Percentiles rank a stretch among this genome's conserved stretches.
phyloP scores from a whole-genome alignment of 2,113 vertebrate species.

The Hemichromis elongatus region DNA sequence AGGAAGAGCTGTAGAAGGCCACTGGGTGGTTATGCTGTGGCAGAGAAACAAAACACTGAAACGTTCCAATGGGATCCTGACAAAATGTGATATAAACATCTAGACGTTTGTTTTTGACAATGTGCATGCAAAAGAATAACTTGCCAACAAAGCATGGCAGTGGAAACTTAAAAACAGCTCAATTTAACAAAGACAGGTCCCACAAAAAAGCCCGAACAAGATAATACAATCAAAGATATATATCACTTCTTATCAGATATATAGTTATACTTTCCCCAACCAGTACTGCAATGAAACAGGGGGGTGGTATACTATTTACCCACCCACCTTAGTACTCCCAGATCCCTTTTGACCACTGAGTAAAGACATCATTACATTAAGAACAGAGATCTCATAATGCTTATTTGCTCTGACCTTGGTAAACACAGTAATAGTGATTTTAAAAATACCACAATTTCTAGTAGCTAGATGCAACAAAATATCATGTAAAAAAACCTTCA shows the following conservation, averaged over 20 bases:
- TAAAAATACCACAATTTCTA: neutral
- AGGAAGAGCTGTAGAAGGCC: neutral
- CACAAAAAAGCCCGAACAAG: neutral
- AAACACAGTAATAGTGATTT: neutral
- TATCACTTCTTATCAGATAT: neutral
- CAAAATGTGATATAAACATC: conserved; percentile 2
- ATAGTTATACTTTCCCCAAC: neutral
- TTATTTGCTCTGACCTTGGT: neutral
- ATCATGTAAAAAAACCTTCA: neutral
- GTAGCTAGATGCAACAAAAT: neutral
- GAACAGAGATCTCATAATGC: neutral
- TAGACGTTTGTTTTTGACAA: neutral
- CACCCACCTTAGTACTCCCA: neutral
- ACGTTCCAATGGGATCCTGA: neutral
- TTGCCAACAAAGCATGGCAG: neutral
- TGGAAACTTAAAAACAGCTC: neutral
- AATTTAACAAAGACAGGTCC: neutral
- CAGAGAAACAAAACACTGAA: neutral
- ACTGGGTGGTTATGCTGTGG: neutral
- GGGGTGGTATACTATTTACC: neutral
- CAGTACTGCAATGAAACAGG: neutral
- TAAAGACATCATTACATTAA: neutral
- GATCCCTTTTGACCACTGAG: neutral
- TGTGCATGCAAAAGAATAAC: conserved; percentile 33
- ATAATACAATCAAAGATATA: neutral